Evolutionary conservation across 2,113 vertebrate genomes (phyloP).

Genomic region (Rhinoptilus africanus): DNA sequence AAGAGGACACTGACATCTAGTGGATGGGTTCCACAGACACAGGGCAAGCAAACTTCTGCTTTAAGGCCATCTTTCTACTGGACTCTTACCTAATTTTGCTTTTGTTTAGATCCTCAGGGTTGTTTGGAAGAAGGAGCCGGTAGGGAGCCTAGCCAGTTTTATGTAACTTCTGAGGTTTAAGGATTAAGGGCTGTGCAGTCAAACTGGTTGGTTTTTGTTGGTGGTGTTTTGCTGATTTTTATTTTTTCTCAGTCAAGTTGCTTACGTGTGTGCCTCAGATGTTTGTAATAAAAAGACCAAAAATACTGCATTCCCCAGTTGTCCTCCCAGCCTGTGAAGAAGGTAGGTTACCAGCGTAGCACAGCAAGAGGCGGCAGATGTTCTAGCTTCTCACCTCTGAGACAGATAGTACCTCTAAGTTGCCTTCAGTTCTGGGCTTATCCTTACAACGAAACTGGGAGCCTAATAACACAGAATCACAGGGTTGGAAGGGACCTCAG

Average conservation of each 20-base stretch:
- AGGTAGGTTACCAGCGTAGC: background rate
- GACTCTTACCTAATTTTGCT: background rate
- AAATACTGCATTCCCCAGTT: background rate
- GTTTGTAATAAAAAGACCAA: background rate
- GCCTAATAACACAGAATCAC: background rate
- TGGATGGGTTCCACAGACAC: conserved; percentile 20
- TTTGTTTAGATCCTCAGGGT: background rate
- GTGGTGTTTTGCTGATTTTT: background rate
- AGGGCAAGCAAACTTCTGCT: background rate
- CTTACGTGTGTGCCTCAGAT: background rate
- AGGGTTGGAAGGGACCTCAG: no score
- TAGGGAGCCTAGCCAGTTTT: background rate
- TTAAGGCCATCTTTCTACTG: background rate
- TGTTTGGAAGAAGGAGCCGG: background rate
- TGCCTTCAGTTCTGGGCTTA: background rate
- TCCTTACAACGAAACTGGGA: background rate
- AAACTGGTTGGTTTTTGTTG: background rate
- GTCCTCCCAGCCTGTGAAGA: background rate
- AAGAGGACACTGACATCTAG: conserved; percentile 63
- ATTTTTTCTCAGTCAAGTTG: background rate
- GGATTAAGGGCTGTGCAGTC: background rate
- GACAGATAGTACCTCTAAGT: background rate
- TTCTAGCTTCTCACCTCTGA: background rate
- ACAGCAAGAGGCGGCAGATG: background rate
- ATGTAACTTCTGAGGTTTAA: background rate